Evolutionary conservation across 1,140 invertebrate genomes (phyloP), one percentile per base, ranked within the genome.

Genomic region (Conus ventricosus): DNA sequence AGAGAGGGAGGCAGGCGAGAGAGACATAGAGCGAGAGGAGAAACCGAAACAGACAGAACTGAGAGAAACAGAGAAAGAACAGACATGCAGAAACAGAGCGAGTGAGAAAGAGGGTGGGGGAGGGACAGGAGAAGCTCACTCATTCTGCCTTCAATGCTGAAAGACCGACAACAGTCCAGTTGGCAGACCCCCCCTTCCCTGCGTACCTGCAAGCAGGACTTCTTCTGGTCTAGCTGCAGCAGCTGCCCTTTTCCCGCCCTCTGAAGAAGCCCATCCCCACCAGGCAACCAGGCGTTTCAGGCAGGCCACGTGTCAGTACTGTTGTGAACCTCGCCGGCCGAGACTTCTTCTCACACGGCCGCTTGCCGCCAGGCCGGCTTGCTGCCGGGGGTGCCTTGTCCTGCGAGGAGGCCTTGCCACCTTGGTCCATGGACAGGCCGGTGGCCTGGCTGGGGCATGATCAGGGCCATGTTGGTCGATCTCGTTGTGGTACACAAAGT

Each of bases 261-360:
- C 99, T 99, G 95, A 99, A 99, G 51, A 99, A 96, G 95, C 99
- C 99, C n/a, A 99, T 96, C 39, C 99, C 99, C 53, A 99, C 99
- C n/a, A n/a, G 0, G 99, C 99, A 27, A 99, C 96, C 8, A 99
- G 95, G 87, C 99, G 96, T 95, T 99, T 99, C 76, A 99, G 95
- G 94, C 98, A 99, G 53, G 99, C 99, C 0, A 99, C 99, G 97
- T 99, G n/a, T 99, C 57, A 99, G 95, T n/a, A 86, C 98, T 99
- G 0, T 98, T 98, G 91, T 99, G 98, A 1, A 99, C 97, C 92
- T 98, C n/a, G n/a, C 98, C 93, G 99, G 98, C 92, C 99, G 97
- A 13, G 98, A 96, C 92, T 99, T 99, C 95, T 98, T 98, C 23
- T 91, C 88, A n/a, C n/a, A n/a, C 57, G 91, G 84, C 67, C 91